Conservation (phyloP, 2,888 invertebrate genomes). For the Eurytoma californica region DNA sequence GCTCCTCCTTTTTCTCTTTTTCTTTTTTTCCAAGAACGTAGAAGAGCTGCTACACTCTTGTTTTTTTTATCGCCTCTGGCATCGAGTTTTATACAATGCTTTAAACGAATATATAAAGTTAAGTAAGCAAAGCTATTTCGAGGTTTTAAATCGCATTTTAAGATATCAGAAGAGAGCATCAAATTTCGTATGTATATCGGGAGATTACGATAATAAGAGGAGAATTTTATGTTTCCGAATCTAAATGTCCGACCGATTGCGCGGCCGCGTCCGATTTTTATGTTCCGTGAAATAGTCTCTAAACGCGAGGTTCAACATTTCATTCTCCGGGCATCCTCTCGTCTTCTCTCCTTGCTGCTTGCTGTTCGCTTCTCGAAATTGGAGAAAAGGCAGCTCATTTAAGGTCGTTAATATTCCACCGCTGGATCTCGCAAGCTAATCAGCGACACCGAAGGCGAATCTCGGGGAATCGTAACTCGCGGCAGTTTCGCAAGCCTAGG, state of each 20-base stretch:
- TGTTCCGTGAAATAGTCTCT: conserved; percentile 41
- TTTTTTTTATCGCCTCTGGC: conserved; percentile 5
- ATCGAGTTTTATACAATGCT: conserved; percentile 25
- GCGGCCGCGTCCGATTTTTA: conserved; percentile 36
- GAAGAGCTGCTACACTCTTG: neutral
- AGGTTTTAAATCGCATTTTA: conserved; percentile 41
- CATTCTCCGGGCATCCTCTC: neutral
- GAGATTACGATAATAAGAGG: conserved; percentile 54
- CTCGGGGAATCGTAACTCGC: conserved; percentile 36
- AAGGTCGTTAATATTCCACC: conserved; percentile 53
- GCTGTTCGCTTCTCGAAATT: neutral
- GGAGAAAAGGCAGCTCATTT: conserved; percentile 44
- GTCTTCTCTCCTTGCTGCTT: conserved; percentile 4
- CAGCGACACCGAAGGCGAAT: conserved; percentile 49
- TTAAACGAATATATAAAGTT: conserved; percentile 14
- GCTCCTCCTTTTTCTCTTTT: too few relatives aligned
- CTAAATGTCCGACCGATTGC: conserved; percentile 10
- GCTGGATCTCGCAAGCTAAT: conserved; percentile 44
- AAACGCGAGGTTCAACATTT: conserved; percentile 36
- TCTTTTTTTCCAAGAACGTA: neutral
- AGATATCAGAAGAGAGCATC: conserved; percentile 46
- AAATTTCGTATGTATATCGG: conserved; percentile 52
- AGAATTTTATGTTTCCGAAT: conserved; percentile 46
- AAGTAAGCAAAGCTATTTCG: conserved; percentile 42
- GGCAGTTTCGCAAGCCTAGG: conserved; percentile 13